These are phyloP conservation scores for Myrmecobius fasciatus DNA, from an alignment of 2,113 vertebrate species.

Conservation along the genomic window DNA sequence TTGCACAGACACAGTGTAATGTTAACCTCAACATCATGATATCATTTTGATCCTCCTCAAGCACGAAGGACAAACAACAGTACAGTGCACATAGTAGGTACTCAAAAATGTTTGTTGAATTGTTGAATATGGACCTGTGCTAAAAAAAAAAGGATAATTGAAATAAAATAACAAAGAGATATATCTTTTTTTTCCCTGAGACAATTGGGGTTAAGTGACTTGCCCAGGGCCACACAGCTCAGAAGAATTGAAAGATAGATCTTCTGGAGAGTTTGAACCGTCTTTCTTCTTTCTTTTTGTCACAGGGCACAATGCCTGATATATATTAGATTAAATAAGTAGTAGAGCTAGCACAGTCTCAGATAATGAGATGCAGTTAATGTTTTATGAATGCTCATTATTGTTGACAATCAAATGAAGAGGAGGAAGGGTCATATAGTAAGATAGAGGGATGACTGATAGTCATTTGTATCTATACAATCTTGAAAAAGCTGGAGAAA, in stretches of 20 bases:
- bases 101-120: background rate
- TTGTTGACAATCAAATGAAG: background rate
- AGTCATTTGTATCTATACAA: background rate
- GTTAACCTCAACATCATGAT: background rate
- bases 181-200: background rate
- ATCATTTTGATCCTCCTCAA: background rate
- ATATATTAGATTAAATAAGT: background rate
- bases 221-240: too few relatives aligned
- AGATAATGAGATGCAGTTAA: background rate
- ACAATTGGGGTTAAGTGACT: too few relatives aligned
- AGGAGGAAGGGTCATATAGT: background rate
- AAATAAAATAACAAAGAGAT: background rate
- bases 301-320: background rate
- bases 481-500: background rate
- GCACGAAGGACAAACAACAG: background rate
- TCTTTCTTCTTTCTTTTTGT: background rate
- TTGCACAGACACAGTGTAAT: too few relatives aligned
- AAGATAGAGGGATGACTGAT: background rate
- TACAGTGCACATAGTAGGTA: background rate
- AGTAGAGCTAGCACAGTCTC: background rate
- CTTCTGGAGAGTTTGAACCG: background rate
- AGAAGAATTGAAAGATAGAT: too few relatives aligned
- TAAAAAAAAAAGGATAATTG: background rate
- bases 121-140: background rate
- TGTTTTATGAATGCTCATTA: background rate